Conservation (phyloP, 2,797 vertebrate species). For the Acanthopagrus latus region DNA sequence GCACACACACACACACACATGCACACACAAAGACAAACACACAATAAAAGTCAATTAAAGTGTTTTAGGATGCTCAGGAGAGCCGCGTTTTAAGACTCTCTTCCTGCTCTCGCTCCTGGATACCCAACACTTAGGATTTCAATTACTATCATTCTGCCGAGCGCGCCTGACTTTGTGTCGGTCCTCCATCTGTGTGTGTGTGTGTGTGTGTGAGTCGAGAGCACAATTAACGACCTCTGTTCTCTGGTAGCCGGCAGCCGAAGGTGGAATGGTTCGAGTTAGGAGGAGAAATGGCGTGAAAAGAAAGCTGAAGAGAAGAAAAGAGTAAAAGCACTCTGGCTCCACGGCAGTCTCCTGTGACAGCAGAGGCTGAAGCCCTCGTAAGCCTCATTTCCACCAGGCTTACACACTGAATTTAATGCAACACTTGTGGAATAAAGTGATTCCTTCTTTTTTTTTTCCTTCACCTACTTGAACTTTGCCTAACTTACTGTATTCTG, state of each 20-base stretch:
- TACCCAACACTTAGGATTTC: slow-evolving; percentile 74
- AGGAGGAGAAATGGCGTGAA: slow-evolving; percentile 78
- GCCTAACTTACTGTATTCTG: slow-evolving; percentile 23
- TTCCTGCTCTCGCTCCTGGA: slow-evolving; percentile 83
- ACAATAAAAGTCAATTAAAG: slow-evolving; percentile 84
- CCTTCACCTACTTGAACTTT: slow-evolving; percentile 43
- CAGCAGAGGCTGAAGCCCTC: slow-evolving; percentile 59
- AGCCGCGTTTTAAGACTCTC: slow-evolving; percentile 77
- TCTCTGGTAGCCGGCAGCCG: slow-evolving; percentile 72
- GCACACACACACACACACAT: slow-evolving; percentile 15
- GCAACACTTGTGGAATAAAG: slow-evolving; percentile 63
- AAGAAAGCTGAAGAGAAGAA: slow-evolving; percentile 57
- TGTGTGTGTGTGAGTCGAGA: slow-evolving; percentile 57
- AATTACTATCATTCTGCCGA: slow-evolving; percentile 72
- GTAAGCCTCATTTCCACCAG: slow-evolving; percentile 68
- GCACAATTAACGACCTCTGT: slow-evolving; percentile 74
- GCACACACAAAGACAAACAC: slow-evolving; percentile 54
- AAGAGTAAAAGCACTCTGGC: slow-evolving; percentile 66
- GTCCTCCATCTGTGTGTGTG: slow-evolving; percentile 46
- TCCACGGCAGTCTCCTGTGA: slow-evolving; percentile 67
- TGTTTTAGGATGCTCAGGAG: slow-evolving; percentile 83
- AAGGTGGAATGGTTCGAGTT: slow-evolving; percentile 81
- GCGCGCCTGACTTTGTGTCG: neutral
- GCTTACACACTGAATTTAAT: slow-evolving; percentile 63
- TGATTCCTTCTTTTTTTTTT: slow-evolving; percentile 21